Evolutionary conservation across 1,140 invertebrate species (phyloP).

Genomic region (Calycopis cecrops): DNA sequence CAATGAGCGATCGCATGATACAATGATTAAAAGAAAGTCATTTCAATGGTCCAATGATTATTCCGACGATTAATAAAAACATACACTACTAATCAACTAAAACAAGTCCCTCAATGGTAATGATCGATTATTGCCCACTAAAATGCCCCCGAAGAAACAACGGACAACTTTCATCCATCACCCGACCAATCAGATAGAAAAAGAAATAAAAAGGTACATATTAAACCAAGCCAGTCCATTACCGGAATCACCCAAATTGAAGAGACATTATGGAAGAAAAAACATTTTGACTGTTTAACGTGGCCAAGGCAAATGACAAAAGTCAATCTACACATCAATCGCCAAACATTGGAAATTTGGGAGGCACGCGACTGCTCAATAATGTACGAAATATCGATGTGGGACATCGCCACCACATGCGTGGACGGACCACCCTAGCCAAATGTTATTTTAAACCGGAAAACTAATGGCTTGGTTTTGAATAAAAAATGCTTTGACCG

Average conservation of each 20-base stretch:
- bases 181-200: slow-evolving; percentile 56
- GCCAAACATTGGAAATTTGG: slow-evolving; percentile 72
- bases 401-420: slow-evolving; percentile 58
- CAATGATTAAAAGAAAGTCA: too few relatives aligned
- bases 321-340: slow-evolving; percentile 74
- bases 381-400: slow-evolving; percentile 73
- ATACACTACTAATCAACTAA: neutral
- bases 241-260: slow-evolving; percentile 60
- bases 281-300: slow-evolving; percentile 66
- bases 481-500: too few relatives aligned
- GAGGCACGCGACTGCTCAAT: slow-evolving; percentile 71
- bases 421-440: slow-evolving; percentile 39
- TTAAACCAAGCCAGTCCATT: slow-evolving; percentile 65
- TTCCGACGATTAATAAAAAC: neutral
- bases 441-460: slow-evolving; percentile 38
- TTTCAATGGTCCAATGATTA: too few relatives aligned
- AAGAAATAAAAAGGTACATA: slow-evolving; percentile 43
- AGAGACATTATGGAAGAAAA: slow-evolving; percentile 60
- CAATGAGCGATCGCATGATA: too few relatives aligned
- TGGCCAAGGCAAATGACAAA: slow-evolving; percentile 70
- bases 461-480: slow-evolving; percentile 24
- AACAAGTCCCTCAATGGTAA: slow-evolving; percentile 14
- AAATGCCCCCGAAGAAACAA: slow-evolving; percentile 45
- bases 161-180: slow-evolving; percentile 58
- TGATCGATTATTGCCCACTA: slow-evolving; percentile 38